Evolutionary conservation across 1,140 invertebrate species (phyloP).

Genomic region (Drosophila prosaltans): DNA sequence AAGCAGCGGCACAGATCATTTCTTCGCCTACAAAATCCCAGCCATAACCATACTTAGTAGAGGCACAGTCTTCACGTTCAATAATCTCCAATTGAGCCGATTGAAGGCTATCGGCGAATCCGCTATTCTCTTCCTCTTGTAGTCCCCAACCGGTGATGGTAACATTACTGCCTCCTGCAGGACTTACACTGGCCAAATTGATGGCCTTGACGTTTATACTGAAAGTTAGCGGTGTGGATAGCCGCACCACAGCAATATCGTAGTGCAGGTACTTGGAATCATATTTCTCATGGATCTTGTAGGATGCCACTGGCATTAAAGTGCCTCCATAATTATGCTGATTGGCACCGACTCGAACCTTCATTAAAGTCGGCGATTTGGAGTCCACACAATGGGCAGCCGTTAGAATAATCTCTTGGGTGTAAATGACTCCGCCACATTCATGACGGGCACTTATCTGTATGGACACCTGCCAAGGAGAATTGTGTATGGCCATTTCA

Average conservation of each 20-base stretch:
- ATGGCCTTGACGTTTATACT: slow-evolving; percentile 54
- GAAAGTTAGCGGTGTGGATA: slow-evolving; percentile 57
- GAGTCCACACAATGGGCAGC: slow-evolving; percentile 85
- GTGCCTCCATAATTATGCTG: slow-evolving; percentile 53
- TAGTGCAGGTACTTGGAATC: slow-evolving; percentile 63
- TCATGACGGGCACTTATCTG: slow-evolving; percentile 84
- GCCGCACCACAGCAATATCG: slow-evolving; percentile 84
- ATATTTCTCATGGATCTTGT: slow-evolving; percentile 45
- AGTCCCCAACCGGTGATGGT: slow-evolving; percentile 72
- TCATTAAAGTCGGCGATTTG: slow-evolving; percentile 53
- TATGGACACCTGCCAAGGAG: slow-evolving; percentile 86
- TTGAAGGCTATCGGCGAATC: slow-evolving; percentile 49
- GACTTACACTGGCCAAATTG: slow-evolving; percentile 52
- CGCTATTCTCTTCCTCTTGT: slow-evolving; percentile 8
- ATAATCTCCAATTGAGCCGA: slow-evolving; percentile 60
- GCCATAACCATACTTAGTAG: slow-evolving; percentile 64
- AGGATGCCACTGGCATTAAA: slow-evolving; percentile 41
- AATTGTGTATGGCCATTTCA: slow-evolving; percentile 83
- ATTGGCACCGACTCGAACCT: slow-evolving; percentile 67
- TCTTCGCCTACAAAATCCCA: slow-evolving; percentile 59
- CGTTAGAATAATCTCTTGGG: slow-evolving; percentile 84
- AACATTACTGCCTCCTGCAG: slow-evolving; percentile 42
- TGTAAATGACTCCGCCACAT: slow-evolving; percentile 85
- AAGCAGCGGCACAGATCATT: slow-evolving; percentile 83
- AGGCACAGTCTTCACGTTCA: slow-evolving; percentile 48